phyloP scores from a whole-genome alignment of 2,888 invertebrate genomes.

The Listrodromus nycthemerus region DNA sequence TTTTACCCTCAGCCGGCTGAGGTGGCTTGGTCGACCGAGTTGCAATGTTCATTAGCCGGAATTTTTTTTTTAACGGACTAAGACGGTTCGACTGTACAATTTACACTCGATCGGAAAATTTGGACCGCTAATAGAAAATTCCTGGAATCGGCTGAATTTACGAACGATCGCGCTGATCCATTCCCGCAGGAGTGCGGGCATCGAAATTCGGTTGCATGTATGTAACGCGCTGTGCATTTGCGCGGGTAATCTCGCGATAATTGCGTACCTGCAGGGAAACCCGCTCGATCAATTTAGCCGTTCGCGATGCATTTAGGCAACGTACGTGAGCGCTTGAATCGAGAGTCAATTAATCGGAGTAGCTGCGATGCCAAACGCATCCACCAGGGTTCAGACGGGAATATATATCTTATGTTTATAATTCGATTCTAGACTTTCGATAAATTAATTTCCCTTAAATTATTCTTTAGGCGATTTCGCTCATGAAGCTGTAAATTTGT shows the following conservation, averaged over 20 bases:
- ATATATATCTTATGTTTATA: too few species aligned
- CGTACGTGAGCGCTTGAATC: background rate
- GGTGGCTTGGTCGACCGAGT: too few species aligned
- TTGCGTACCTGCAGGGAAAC: constrained; percentile 12
- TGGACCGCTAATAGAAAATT: background rate
- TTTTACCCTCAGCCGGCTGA: too few species aligned
- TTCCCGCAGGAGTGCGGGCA: background rate
- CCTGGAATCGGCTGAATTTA: constrained; percentile 12
- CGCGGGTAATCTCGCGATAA: constrained; percentile 1
- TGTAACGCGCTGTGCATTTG: background rate
- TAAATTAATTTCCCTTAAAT: too few species aligned
- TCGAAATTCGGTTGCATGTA: constrained; percentile 22
- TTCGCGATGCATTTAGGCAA: background rate
- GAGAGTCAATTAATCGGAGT: constrained; percentile 11
- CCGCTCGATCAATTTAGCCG: background rate
- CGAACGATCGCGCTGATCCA: constrained; percentile 40
- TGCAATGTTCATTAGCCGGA: too few species aligned
- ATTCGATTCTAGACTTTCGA: too few species aligned
- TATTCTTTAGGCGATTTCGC: constrained; percentile 42
- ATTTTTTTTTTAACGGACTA: too few species aligned
- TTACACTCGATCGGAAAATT: background rate
- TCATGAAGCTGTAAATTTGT: constrained; percentile 68
- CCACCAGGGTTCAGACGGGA: background rate
- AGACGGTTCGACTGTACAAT: too few species aligned
- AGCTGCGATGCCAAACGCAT: background rate